Percentiles rank a stretch among this genome's conserved stretches.
Evolutionary conservation across 2,888 invertebrate species (phyloP).

Genomic region (Stenodema calcarata): DNA sequence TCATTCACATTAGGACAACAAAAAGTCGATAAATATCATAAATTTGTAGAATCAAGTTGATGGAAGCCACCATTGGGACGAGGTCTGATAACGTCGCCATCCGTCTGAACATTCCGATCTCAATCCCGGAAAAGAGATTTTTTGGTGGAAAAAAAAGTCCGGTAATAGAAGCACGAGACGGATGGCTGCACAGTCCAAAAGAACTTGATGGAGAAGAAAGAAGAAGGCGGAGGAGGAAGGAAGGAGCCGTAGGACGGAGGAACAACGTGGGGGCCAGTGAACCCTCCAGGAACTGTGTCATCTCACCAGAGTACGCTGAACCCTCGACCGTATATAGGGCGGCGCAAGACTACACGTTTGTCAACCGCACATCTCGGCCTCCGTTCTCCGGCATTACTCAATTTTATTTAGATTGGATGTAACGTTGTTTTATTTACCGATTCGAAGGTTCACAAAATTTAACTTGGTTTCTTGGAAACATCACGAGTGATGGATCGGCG

Average conservation of each 20-base stretch:
- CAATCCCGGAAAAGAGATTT: background rate
- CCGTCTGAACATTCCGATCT: too few species aligned
- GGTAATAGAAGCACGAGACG: background rate
- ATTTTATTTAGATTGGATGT: background rate
- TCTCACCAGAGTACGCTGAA: conserved; percentile 39
- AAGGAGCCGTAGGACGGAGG: conserved; percentile 17
- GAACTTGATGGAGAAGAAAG: background rate
- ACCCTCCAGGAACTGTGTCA: conserved; percentile 36
- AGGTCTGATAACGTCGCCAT: too few species aligned
- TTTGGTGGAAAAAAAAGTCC: background rate
- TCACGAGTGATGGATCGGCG: background rate
- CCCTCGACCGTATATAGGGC: conserved; percentile 33
- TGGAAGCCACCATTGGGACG: too few species aligned
- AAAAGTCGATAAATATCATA: too few species aligned
- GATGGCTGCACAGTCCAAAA: conserved; percentile 27
- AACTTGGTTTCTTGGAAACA: background rate
- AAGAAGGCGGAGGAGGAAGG: conserved; percentile 1
- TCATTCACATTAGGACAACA: too few species aligned
- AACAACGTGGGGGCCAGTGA: conserved; percentile 25
- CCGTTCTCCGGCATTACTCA: background rate
- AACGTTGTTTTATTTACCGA: background rate
- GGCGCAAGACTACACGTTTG: conserved; percentile 25
- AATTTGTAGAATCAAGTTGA: too few species aligned
- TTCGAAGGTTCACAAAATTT: background rate
- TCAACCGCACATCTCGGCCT: background rate